phyloP scores from a whole-genome alignment of 64 coral and sea anemone species.

The Pocillopora damicornis region DNA sequence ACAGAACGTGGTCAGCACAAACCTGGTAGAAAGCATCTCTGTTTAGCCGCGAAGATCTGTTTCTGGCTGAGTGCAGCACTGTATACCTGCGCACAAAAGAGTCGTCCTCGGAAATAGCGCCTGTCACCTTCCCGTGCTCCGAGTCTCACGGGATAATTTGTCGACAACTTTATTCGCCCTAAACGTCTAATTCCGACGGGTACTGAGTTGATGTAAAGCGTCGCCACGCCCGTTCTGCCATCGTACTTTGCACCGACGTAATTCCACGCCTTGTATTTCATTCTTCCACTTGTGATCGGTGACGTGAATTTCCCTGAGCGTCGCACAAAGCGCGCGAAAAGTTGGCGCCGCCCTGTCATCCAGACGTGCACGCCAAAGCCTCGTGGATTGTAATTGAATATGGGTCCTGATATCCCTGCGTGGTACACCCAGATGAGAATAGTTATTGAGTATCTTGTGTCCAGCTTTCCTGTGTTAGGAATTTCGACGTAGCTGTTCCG shows the following conservation, averaged over 20 bases:
- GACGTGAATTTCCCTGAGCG: constrained; percentile 17
- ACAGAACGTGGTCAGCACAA: not conserved
- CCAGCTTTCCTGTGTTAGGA: constrained; percentile 35
- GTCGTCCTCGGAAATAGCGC: constrained; percentile 56
- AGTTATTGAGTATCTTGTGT: constrained; percentile 44
- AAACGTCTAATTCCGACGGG: constrained; percentile 44
- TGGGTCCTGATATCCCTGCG: constrained; percentile 27
- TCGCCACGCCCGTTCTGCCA: constrained; percentile 38
- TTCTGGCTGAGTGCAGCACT: constrained; percentile 28
- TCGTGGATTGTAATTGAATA: constrained; percentile 39
- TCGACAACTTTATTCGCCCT: constrained; percentile 52
- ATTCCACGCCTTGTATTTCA: constrained; percentile 68
- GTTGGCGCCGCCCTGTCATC: constrained; percentile 27
- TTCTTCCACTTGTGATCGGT: constrained; percentile 19
- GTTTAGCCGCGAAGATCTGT: constrained; percentile 18
- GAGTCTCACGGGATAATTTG: constrained; percentile 70
- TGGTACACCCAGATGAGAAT: constrained; percentile 61
- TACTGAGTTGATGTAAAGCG: constrained; percentile 52
- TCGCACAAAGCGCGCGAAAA: constrained; percentile 46
- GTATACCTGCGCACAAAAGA: constrained; percentile 73
- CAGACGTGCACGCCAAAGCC: constrained; percentile 40
- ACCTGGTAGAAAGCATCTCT: constrained; percentile 52
- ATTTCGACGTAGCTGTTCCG: constrained; percentile 50
- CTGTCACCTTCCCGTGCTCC: constrained; percentile 53
- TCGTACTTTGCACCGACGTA: constrained; percentile 70